Base-by-base conservation (phyloP, 2,888 invertebrate species). In the Muschampia plurimacula region DNA sequence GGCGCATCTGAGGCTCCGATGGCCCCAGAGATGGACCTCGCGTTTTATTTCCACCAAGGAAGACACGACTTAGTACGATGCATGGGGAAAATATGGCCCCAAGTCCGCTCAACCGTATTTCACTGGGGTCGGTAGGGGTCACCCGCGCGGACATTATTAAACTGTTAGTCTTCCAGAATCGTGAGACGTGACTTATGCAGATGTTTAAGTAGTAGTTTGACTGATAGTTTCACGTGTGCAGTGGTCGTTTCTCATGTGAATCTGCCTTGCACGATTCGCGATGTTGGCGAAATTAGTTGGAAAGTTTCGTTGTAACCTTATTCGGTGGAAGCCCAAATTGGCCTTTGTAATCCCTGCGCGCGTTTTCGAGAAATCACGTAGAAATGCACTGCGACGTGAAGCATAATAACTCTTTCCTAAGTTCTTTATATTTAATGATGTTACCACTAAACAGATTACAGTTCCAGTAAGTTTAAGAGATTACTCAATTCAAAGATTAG, bases 11-110 rank as follows among this genome's bases (percentile, higher is more conserved):
- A 22, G 22, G 22, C 22, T 86, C 90, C 91, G 94, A 94, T 93
- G 94, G 89, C 94, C 94, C 89, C 85, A 89, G 89, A 93, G 94
- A 93, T 93, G 94, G 94, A 94, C 93, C 90, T 90, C 86, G 89
- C 88, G 91, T 93, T 93, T 93, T 94, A 94, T 94, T 93, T 93
- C 93, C 91, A 92, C 87, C 88, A 83, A 89, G 91, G 92, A 93
- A 93, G 93, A 93, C 94, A 94, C 94, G 94, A 93, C 92, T 91
- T 84, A 82, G 88, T 87, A 87, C 91, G 89, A 91, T 91, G 90
- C 91, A 93, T 92, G 90, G 88, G 91, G 89, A 90, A 93, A 94
- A 93, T 93, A 92, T 92, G 89, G 92, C 90, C 84, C 86, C 83
- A 84, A 89, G 93, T 91, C 92, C 91, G 91, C 86, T 89, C 90